These are phyloP conservation scores for Mormyrus proboscirostris DNA, from an alignment of 2,797 vertebrate species.

Conservation along the genomic window DNA sequence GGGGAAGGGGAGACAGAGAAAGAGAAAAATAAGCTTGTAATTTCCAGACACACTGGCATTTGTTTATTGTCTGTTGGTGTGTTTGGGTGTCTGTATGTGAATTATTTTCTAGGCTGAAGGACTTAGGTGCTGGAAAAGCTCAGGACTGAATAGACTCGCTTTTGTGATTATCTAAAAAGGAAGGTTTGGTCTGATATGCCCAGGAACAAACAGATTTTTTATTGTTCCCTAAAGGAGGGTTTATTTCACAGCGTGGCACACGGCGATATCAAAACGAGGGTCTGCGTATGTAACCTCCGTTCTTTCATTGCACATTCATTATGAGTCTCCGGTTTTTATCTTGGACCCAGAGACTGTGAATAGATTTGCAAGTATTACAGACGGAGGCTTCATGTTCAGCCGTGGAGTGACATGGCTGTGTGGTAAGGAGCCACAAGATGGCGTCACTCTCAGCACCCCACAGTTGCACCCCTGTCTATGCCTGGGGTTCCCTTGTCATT, in stretches of 20 bases:
- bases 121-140: background rate
- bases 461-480: background rate
- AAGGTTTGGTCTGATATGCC: background rate
- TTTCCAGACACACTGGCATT: constrained; percentile 47
- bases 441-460: constrained; percentile 21
- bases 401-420: constrained; percentile 40
- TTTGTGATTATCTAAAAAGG: constrained; percentile 10
- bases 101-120: constrained; percentile 15
- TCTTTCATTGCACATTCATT: constrained; percentile 53
- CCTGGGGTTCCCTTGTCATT: background rate
- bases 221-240: constrained; percentile 24
- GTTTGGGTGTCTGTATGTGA: constrained; percentile 21
- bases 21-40: constrained; percentile 49
- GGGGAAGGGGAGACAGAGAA: constrained; percentile 38
- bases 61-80: constrained; percentile 14
- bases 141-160: background rate
- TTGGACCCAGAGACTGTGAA: constrained; percentile 57
- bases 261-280: constrained; percentile 19
- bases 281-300: constrained; percentile 34
- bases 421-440: constrained; percentile 45
- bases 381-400: constrained; percentile 52
- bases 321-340: constrained; percentile 63
- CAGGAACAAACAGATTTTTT: constrained; percentile 23
- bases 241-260: constrained; percentile 28
- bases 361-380: constrained; percentile 70